Base-by-base conservation (phyloP, 2,888 invertebrate species). In the Byasa hedistus region DNA sequence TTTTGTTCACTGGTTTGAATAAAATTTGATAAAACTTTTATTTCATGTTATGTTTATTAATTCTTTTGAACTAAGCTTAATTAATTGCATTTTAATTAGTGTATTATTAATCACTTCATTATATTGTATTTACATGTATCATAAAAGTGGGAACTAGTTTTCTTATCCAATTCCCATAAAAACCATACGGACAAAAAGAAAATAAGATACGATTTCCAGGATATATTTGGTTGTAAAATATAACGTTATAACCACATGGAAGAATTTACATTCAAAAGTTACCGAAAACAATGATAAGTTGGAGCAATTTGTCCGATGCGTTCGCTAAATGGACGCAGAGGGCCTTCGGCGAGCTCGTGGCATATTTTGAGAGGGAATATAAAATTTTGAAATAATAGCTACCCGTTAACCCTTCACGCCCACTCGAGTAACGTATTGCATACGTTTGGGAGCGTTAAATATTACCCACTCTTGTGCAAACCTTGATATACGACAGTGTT, bases 341-440 rank as follows among this genome's bases (percentile, higher is more conserved):
- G 73, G 75, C 80, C 77, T 70, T 72, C 74, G 78, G 83, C 80
- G 71, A 68, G 63, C 62, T 51, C 57, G 69, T 70, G 69, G 74
- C 72, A 76, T 73, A 76, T 79, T 79, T 79, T 73, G 74, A 73
- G 76, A 75, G 76, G 77, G 78, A 80, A 82, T 81, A 85, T 85
- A 83, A 87, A 84, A 83, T 83, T 48, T 86, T 82, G 75, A 84
- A 87, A 85, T 84, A 84, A 83, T 79, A 76, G 79, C 79, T 81
- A 79, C 85, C 82, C 85, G 80, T 84, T 82, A 83, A 84, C 84
- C 85, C 84, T 80, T 80, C 77, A 62, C 78, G 81, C 83, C 83
- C 79, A 39, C 62, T 44, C 59, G 59, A 58, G 36, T 65, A 61
- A 66, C 73, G 73, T 66, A 77, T 65, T 73, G 77, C 78, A 79